Evolutionary conservation across 2,888 invertebrate genomes (phyloP).

Genomic region (Macrophya annulata): DNA sequence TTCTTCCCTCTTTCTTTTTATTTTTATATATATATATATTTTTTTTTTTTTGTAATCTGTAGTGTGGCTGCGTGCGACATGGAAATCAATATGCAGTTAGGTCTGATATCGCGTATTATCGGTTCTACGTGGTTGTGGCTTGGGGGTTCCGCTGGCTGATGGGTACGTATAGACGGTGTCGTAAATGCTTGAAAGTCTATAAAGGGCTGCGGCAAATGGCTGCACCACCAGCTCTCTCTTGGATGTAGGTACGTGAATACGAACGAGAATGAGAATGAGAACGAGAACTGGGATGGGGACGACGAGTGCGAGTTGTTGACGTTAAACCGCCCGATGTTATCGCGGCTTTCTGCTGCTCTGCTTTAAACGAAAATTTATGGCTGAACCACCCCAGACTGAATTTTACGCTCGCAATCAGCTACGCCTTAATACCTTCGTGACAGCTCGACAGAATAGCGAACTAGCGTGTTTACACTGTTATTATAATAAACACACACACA

Average conservation of each 20-base stretch:
- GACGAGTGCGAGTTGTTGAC: slow-evolving; percentile 44
- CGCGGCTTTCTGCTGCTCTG: slow-evolving; percentile 30
- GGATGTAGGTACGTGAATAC: neutral
- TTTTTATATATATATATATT: no score
- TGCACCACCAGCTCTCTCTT: neutral
- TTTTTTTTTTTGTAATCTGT: neutral
- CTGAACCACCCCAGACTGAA: slow-evolving; percentile 20
- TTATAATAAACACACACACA: neutral
- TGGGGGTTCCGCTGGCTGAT: slow-evolving; percentile 21
- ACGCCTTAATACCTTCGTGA: slow-evolving; percentile 53
- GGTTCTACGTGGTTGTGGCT: slow-evolving; percentile 57
- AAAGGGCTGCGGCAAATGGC: slow-evolving; percentile 63
- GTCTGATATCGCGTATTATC: slow-evolving; percentile 65
- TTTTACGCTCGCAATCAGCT: slow-evolving; percentile 20
- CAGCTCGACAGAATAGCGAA: slow-evolving; percentile 33
- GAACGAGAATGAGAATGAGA: neutral
- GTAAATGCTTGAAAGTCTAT: slow-evolving; percentile 62
- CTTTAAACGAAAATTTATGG: slow-evolving; percentile 52
- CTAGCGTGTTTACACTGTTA: slow-evolving; percentile 49
- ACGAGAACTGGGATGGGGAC: slow-evolving; percentile 56
- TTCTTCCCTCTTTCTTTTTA: slow-evolving; percentile 51
- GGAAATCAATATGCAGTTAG: slow-evolving; percentile 66
- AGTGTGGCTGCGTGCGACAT: neutral
- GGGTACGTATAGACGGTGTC: slow-evolving; percentile 59
- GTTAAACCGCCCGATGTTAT: slow-evolving; percentile 52